phyloP scores from a whole-genome alignment of 2,797 vertebrate genomes.

The Rhynchonycteris naso region DNA sequence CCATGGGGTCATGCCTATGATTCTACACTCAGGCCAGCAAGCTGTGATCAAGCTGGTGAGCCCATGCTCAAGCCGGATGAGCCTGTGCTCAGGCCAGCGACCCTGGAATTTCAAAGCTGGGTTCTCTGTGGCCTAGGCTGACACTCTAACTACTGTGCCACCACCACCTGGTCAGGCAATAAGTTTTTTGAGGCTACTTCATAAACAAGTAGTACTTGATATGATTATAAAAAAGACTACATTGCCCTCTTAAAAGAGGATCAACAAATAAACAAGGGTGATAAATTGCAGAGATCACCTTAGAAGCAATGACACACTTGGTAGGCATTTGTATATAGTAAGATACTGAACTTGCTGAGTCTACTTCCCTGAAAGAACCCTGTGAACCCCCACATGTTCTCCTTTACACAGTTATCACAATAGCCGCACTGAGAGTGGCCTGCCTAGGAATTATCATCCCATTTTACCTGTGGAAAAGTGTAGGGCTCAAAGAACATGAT shows the following conservation, averaged over 20 bases:
- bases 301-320: not conserved
- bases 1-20: too few relatives aligned
- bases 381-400: not conserved
- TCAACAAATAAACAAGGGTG: conserved; percentile 3
- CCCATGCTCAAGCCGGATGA: too few relatives aligned
- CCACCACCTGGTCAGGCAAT: too few relatives aligned
- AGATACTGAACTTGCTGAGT: conserved; percentile 19
- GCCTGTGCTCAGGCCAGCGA: too few relatives aligned
- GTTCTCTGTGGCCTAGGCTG: too few relatives aligned
- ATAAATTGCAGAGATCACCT: not conserved
- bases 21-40: too few relatives aligned
- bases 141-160: too few relatives aligned
- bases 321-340: conserved; percentile 33
- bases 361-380: not conserved
- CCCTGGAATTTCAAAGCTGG: too few relatives aligned
- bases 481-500: not conserved
- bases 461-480: not conserved
- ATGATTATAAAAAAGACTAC: conserved; percentile 13
- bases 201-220: not conserved
- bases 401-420: not conserved
- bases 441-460: not conserved
- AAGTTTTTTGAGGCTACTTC: conserved; percentile 45
- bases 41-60: too few relatives aligned
- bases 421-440: not conserved
- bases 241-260: conserved; percentile 14